A percentile compares a stretch with the other conserved stretches of the same genome.
These are phyloP conservation scores for Crepidodera aurea DNA, from an alignment of 2,888 invertebrate species.

Conservation along the genomic window DNA sequence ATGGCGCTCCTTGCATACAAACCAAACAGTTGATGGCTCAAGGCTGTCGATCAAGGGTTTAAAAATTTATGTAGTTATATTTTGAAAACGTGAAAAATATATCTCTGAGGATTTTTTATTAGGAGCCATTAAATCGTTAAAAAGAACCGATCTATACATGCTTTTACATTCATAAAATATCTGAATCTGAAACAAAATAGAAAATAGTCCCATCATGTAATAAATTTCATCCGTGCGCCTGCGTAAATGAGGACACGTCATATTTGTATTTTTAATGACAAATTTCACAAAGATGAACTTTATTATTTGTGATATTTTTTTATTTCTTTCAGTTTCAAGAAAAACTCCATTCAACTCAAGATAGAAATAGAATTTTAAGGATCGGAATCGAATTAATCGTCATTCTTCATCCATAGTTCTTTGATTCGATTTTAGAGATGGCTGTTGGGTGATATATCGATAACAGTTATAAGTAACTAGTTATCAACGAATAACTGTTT, in stretches of 20 bases:
- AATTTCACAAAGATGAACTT: too few relatives aligned
- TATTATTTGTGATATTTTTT: too few relatives aligned
- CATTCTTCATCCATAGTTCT: too few relatives aligned
- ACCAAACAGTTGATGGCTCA: constrained; percentile 1
- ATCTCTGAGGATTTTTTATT: neutral
- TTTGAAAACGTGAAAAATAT: neutral
- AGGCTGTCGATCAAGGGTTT: constrained; percentile 11
- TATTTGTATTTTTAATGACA: too few relatives aligned
- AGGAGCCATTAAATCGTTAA: neutral
- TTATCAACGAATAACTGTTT: too few relatives aligned
- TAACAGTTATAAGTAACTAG: too few relatives aligned
- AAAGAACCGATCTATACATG: neutral
- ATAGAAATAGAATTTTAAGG: too few relatives aligned
- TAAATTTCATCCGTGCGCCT: neutral
- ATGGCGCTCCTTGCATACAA: constrained; percentile 54
- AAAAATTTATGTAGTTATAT: neutral
- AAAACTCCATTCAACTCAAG: too few relatives aligned
- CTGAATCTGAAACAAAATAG: neutral
- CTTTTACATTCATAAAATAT: neutral
- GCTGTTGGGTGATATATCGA: too few relatives aligned
- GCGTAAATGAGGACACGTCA: neutral
- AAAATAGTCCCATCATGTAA: neutral
- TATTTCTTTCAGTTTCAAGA: too few relatives aligned
- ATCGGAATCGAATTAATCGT: too few relatives aligned
- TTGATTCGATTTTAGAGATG: too few relatives aligned